phyloP scores from a whole-genome alignment of 2,113 vertebrate species.

The Chloropsis hardwickii region DNA sequence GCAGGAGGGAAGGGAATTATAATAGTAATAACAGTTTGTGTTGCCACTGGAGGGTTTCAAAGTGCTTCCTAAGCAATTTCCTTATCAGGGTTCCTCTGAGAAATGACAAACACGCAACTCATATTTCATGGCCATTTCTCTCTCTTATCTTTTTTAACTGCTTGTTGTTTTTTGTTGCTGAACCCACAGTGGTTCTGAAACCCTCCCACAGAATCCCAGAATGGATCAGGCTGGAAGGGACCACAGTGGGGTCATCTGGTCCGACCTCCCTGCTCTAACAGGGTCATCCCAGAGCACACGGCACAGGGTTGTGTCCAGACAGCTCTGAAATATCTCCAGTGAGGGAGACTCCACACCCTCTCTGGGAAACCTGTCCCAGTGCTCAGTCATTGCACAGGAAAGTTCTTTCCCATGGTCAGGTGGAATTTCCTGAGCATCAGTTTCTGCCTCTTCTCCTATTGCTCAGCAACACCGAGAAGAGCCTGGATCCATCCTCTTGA shows the following conservation, averaged over 20 bases:
- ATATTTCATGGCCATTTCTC: background rate
- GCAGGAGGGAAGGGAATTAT: background rate
- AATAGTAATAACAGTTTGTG: conserved; percentile 15
- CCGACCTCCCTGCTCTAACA: background rate
- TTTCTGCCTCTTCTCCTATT: background rate
- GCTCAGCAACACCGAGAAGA: rapidly evolving
- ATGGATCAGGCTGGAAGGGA: background rate
- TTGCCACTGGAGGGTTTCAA: background rate
- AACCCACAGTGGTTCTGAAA: background rate
- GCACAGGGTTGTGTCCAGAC: background rate
- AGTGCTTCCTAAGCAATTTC: background rate
- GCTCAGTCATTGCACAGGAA: rapidly evolving
- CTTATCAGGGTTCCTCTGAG: conserved; percentile 14
- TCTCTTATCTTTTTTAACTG: background rate
- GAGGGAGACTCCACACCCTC: rapidly evolving
- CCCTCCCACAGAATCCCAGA: rapidly evolving
- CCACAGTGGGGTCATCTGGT: background rate
- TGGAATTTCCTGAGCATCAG: background rate
- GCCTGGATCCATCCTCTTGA: background rate
- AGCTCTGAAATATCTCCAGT: background rate
- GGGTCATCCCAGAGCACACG: background rate
- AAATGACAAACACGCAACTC: background rate
- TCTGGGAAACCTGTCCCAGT: background rate
- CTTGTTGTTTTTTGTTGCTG: background rate
- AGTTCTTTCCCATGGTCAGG: background rate